Conservation (phyloP, 2,113 vertebrate genomes). For the Chaenogobius annularis region DNA sequence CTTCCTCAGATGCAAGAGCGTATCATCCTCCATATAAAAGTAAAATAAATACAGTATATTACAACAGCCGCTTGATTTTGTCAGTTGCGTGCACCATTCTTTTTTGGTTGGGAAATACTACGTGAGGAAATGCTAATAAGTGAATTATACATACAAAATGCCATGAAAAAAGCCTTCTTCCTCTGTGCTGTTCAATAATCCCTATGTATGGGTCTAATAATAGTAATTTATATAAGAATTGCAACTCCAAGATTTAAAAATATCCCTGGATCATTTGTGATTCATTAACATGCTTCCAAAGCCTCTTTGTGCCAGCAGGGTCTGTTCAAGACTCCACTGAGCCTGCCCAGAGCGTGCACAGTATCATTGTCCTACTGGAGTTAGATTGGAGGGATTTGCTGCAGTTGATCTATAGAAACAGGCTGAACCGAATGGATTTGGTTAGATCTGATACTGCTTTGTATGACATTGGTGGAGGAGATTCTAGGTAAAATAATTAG, state of each 20-base stretch:
- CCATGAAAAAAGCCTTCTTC: too few relatives aligned
- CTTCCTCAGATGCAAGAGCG: too few relatives aligned
- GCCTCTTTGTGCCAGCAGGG: neutral
- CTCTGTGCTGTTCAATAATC: neutral
- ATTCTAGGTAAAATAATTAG: conserved; percentile 44
- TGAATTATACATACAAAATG: neutral
- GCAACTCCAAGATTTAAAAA: neutral
- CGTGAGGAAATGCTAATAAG: neutral
- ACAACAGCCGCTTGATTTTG: too few relatives aligned
- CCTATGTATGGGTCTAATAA: neutral
- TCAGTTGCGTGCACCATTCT: too few relatives aligned
- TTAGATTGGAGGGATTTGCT: conserved; percentile 16
- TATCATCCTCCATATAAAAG: too few relatives aligned
- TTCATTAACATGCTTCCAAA: neutral
- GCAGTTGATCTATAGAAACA: conserved; percentile 17
- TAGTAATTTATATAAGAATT: neutral
- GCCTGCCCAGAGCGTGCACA: neutral
- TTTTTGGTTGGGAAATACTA: too few relatives aligned
- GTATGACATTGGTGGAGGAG: conserved; percentile 14
- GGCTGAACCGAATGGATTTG: conserved; percentile 29
- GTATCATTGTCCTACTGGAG: conserved; percentile 18
- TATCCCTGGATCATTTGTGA: neutral
- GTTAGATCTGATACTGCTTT: conserved; percentile 49
- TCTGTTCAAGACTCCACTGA: neutral
- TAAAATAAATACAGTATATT: too few relatives aligned